Percentiles rank a stretch among this genome's conserved stretches.
These are phyloP conservation scores for Sternotherus odoratus DNA, from an alignment of 2,797 vertebrate species.

Conservation along the genomic window DNA sequence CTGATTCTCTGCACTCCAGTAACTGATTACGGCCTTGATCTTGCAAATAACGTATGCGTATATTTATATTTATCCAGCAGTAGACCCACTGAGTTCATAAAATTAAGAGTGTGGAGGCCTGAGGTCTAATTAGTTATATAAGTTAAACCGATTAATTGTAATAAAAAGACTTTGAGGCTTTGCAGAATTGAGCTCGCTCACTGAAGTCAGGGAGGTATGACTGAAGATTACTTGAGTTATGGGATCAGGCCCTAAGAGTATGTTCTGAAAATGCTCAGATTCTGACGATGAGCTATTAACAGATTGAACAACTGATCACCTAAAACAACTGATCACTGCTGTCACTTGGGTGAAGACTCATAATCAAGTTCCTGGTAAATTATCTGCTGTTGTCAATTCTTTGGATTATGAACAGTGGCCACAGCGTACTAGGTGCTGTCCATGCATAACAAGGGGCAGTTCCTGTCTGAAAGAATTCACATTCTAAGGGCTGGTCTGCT, in stretches of 20 bases:
- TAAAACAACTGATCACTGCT: neutral
- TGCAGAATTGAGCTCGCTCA: neutral
- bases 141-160: neutral
- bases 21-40: neutral
- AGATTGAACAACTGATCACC: neutral
- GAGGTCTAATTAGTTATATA: neutral
- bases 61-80: neutral
- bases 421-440: neutral
- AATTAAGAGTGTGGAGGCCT: neutral
- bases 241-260: neutral
- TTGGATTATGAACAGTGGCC: neutral
- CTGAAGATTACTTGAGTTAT: neutral
- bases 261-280: neutral
- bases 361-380: neutral
- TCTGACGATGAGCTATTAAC: neutral
- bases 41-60: neutral
- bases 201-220: neutral
- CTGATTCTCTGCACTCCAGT: accelerated
- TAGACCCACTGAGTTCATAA: accelerated
- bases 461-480: neutral
- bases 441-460: neutral
- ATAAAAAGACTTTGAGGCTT: neutral
- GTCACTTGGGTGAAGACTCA: neutral
- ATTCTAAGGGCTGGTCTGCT: neutral
- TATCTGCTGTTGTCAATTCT: neutral